Base-by-base conservation (phyloP, 2,888 invertebrate species). In the Hanleya hanleyi region DNA sequence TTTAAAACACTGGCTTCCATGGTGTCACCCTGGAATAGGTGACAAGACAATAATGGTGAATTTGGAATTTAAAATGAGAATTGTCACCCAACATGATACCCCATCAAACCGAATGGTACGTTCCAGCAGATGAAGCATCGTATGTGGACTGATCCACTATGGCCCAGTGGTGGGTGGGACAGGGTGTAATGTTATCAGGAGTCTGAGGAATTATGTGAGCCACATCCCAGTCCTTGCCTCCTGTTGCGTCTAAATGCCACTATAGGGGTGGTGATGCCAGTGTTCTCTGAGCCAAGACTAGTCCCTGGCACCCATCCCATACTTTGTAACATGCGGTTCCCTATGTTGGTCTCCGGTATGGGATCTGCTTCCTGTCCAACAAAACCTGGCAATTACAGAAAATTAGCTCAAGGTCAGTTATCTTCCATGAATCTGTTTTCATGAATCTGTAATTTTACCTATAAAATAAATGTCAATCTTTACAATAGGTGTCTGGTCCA, bases 281-380 rank as follows among this genome's bases (percentile, higher is more conserved):
- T 70, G 5, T 85, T 85, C 35, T 84, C 81, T 1, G 78, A 51
- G 9, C 89, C 88, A 36, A 88, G 80, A 18, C 88, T 87, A 9
- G 81, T 75, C 12, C 88, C 88, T 2, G 87, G 88, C 33, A 80
- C 79, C 89, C 88, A 89, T 57, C 88, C 88, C 88, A 89, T 87
- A 67, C 67, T 82, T 77, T 87, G 86, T 36, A 89, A 76, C 84
- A 89, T 85, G 61, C 80, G 81, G 75, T 83, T 88, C 6, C 89
- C 89, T 62, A 88, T 81, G 77, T 88, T 88, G 51, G 76, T 70
- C 35, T 87, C 87, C 22, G 88, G 84, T 36, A 89, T 86, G 6
- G 87, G 87, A 2, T 82, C 81, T 12, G 86, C 80, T 35, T 77
- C 70, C 6, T 77, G 76, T 77, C 35, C 64, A 22, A 64, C 64